These are phyloP conservation scores for Hydropsyche tenuis DNA, from an alignment of 1,140 invertebrate genomes.

Conservation along the genomic window DNA sequence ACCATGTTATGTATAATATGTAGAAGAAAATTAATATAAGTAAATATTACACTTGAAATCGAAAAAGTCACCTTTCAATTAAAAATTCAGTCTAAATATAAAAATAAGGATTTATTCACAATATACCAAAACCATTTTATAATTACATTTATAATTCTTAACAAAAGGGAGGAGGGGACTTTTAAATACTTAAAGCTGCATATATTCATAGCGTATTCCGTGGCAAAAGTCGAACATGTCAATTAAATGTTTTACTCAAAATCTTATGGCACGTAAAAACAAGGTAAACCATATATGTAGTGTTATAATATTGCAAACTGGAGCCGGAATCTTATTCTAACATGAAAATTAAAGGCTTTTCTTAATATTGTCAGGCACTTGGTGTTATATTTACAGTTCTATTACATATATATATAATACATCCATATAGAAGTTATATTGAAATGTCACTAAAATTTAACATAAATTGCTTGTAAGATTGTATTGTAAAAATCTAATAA, in stretches of 20 bases:
- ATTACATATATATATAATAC: constrained; percentile 15
- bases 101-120: constrained; percentile 50
- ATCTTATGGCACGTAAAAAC: constrained; percentile 15
- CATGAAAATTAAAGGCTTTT: neutral
- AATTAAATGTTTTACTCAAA: neutral
- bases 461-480: neutral
- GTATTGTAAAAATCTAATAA: neutral
- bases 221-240: constrained; percentile 4
- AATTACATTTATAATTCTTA: constrained; percentile 16
- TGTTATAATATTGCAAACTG: neutral
- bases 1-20: too few relatives aligned
- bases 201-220: constrained; percentile 3
- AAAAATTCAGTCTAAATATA: constrained; percentile 35
- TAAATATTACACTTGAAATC: neutral
- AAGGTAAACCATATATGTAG: too few relatives aligned
- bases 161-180: neutral
- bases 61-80: neutral
- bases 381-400: constrained; percentile 50
- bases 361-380: constrained; percentile 47
- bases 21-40: too few relatives aligned
- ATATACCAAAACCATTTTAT: constrained; percentile 46
- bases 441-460: neutral
- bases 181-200: constrained; percentile 19
- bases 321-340: neutral
- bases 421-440: neutral